These are phyloP conservation scores for Cenopis cana DNA, from an alignment of 2,888 invertebrate genomes.

Conservation along the genomic window DNA sequence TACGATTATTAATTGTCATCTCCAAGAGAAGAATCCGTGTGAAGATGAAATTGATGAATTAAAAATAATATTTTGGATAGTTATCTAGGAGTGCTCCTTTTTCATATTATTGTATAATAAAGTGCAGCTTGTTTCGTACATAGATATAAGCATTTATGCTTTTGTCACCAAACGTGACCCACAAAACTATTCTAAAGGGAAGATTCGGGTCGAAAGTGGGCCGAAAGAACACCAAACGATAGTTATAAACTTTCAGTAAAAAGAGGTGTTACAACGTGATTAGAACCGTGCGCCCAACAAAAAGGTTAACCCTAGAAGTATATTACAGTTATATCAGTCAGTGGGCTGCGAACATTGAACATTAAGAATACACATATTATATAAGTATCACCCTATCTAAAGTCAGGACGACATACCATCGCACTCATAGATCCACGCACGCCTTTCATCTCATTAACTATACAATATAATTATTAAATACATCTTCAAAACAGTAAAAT, in stretches of 20 bases:
- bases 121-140: not conserved
- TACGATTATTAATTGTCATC: not conserved
- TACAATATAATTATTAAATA: constrained; percentile 54
- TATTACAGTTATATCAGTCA: constrained; percentile 78
- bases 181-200: not conserved
- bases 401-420: constrained; percentile 50
- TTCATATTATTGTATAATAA: not conserved
- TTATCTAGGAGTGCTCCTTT: constrained; percentile 9
- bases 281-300: constrained; percentile 61
- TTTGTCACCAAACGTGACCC: not conserved
- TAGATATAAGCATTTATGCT: not conserved
- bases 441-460: constrained; percentile 49
- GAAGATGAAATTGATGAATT: not conserved
- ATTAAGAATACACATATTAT: constrained; percentile 36
- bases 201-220: not conserved
- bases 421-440: constrained; percentile 34
- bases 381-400: constrained; percentile 66
- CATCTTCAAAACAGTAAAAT: constrained; percentile 56
- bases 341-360: constrained; percentile 66
- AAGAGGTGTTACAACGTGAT: not conserved
- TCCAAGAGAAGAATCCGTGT: not conserved
- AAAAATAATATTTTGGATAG: not conserved
- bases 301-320: constrained; percentile 70
- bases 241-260: not conserved
- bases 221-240: constrained; percentile 8